These are phyloP conservation scores for Proterorhinus semilunaris DNA, from an alignment of 2,113 vertebrate genomes.

Conservation along the genomic window DNA sequence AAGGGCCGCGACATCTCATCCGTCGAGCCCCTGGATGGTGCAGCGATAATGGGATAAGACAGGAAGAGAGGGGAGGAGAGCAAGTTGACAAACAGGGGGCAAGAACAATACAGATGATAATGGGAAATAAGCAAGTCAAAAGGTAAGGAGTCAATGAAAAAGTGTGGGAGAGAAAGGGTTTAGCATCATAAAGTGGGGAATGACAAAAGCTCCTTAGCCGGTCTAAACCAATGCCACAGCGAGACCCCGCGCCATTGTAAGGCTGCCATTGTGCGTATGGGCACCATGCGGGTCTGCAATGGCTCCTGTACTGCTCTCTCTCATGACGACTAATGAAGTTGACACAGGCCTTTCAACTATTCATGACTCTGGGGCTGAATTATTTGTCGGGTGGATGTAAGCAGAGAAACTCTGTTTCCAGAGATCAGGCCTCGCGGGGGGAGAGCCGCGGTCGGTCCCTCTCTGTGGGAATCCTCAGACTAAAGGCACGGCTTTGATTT, in stretches of 20 bases:
- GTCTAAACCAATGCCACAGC: slow-evolving; percentile 42
- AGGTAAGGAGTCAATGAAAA: slow-evolving; percentile 5
- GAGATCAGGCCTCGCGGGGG: slow-evolving; percentile 36
- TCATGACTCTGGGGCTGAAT: slow-evolving; percentile 64
- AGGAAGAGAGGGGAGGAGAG: slow-evolving; percentile 7
- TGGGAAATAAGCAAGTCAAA: slow-evolving; percentile 45
- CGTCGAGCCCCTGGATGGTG: slow-evolving; percentile 29
- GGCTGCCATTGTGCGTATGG: slow-evolving; percentile 45
- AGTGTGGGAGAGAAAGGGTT: slow-evolving; percentile 30
- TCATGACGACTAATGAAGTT: slow-evolving; percentile 73
- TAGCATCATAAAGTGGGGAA: slow-evolving; percentile 69
- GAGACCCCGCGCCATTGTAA: slow-evolving; percentile 52
- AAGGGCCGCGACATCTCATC: slow-evolving; percentile 55
- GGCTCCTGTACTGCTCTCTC: slow-evolving; percentile 56
- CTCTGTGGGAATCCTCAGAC: slow-evolving; percentile 70
- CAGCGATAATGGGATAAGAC: slow-evolving; percentile 36
- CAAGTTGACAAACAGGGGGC: slow-evolving; percentile 27
- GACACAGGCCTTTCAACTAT: slow-evolving; percentile 69
- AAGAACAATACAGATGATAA: slow-evolving; percentile 24
- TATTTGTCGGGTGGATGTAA: slow-evolving; percentile 67
- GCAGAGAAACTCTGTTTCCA: slow-evolving; percentile 62
- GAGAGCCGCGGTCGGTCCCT: slow-evolving; percentile 28
- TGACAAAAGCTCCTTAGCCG: slow-evolving; percentile 64
- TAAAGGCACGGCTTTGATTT: slow-evolving; percentile 68
- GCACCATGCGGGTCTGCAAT: slow-evolving; percentile 62